These are phyloP conservation scores for Balearica regulorum DNA, from an alignment of 2,797 vertebrate genomes.

Conservation along the genomic window DNA sequence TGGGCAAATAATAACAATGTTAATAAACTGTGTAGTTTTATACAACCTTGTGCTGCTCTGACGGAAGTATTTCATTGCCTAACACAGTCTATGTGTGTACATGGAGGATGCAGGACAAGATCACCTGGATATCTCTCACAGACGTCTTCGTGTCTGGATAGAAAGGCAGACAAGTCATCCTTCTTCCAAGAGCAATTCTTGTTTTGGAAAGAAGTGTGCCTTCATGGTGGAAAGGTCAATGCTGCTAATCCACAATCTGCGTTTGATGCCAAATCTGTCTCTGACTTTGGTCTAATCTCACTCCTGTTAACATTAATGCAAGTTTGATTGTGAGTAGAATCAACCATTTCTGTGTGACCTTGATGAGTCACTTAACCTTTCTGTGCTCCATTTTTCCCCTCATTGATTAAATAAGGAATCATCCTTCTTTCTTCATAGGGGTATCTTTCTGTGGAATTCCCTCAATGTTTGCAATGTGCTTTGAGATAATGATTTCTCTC, in stretches of 20 bases:
- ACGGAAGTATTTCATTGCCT: neutral
- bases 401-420: neutral
- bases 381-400: neutral
- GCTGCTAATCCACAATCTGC: neutral
- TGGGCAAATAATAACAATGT: neutral
- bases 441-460: neutral
- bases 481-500: neutral
- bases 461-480: neutral
- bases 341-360: neutral
- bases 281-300: neutral
- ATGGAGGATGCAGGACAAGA: neutral
- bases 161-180: neutral
- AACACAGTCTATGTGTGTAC: neutral
- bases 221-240: neutral
- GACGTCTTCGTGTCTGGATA: neutral
- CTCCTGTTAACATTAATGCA: neutral
- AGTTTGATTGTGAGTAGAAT: neutral
- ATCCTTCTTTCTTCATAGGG: neutral
- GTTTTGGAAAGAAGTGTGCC: neutral
- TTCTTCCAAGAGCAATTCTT: neutral
- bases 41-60: neutral
- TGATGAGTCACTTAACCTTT: constrained; percentile 2
- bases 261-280: neutral
- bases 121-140: neutral
- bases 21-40: neutral